Evolutionary conservation across 2,888 invertebrate species (phyloP), one percentile per base, ranked within the genome.

Genomic region (Sisyra terminalis): DNA sequence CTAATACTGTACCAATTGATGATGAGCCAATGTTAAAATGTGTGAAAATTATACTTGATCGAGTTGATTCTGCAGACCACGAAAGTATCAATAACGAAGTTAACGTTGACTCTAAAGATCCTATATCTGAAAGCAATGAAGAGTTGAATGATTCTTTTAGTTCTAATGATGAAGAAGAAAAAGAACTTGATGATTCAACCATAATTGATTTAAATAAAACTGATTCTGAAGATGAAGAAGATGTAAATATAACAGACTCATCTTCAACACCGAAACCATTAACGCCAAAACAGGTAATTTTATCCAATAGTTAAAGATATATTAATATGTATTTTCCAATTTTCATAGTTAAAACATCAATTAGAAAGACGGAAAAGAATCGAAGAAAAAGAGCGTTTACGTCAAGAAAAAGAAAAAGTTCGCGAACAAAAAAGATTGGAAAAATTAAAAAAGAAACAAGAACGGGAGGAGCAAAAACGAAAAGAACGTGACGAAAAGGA

Each of bases 311-410:
- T 32, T 5, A 24, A 24, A 24, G 3, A 24, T 5, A 3, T 5
- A 24, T 5, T 24, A 3, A 7, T 24, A 24, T 5, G 3, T 7
- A 24, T 32, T 42, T 43, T 39, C 38, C 37, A 14, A 41, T 57
- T 58, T 13, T n/a, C n/a, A n/a, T 51, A 73, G 63, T 40, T 70
- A 2, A 70, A 71, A 53, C 76, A 69, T 52, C 71, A 67, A 53
- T 45, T 70, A 37, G 72, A 74, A 53, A 67, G 64, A 11, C 66
- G 67, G 5, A 74, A 72, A 51, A 73, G 66, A 53, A 67, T 59
- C 34, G 71, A 72, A 49, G 72, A 73, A 50, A 65, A 60, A 43
- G 63, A 61, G 47, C 65, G 66, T 42, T 64, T 57, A 45, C 67
- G 67, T 45, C 65, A 73, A 53, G 71, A 73, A 58, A 48, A 56